Evolutionary conservation across 2,888 invertebrate genomes (phyloP), one percentile per base, ranked within the genome.

Genomic region (Leptura quadrifasciata): DNA sequence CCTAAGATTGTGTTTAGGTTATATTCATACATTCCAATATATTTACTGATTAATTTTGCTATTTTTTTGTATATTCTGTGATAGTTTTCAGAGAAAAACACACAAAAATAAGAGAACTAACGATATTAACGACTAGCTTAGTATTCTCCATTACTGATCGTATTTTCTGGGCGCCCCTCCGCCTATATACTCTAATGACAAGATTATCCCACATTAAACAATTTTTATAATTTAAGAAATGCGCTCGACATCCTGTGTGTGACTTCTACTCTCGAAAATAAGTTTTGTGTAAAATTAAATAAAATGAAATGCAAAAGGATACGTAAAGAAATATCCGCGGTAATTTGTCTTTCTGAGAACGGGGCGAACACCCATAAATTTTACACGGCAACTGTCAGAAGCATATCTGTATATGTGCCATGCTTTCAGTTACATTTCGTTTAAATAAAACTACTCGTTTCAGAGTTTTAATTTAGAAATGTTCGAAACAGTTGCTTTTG

Each of bases 371-470:
- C 47, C 47, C 47, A 47, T 47, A 47, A 47, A 47, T 47, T 47
- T 47, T 47, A 47, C 47, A 47, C 15, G 47, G 47, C n/a, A 47
- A 47, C 47, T 47, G 47, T 47, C 47, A 47, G 47, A 47, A 47
- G 47, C 47, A 47, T 47, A 47, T 47, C 47, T 47, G 47, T 47
- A 47, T n/a, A 47, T 47, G 47, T 47, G 47, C 47, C 5, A 47
- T 47, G 47, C 47, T 47, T 47, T 47, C 47, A 47, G 47, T n/a
- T 47, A 47, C 47, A 47, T 47, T 47, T 12, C 15, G 47, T 47
- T 47, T 47, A 47, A 47, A 47, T 47, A 47, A 47, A 47, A 47
- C 47, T n/a, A 47, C 47, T n/a, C 47, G 47, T 47, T 47, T n/a
- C 47, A 47, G n/a, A n/a, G 47, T 47, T 47, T n/a, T 47, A 47